Evolutionary conservation across 2,888 invertebrate species (phyloP).

Genomic region (Ypsolopha scabrella): DNA sequence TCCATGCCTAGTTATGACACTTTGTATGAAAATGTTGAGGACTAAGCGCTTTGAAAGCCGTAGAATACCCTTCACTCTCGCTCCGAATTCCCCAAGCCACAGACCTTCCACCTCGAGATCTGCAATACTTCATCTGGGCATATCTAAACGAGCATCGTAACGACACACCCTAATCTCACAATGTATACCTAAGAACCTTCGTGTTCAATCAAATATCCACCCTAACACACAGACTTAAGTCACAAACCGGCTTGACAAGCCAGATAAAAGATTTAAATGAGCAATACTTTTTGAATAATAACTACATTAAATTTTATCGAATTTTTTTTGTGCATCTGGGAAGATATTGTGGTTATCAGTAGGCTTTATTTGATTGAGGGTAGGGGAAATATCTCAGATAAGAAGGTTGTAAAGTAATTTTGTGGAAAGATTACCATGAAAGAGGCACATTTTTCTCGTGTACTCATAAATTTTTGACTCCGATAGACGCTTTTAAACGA

Average conservation of each 20-base stretch:
- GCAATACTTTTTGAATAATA: conserved; percentile 18
- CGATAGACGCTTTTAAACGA: no score
- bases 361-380: neutral
- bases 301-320: conserved; percentile 18
- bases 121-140: conserved; percentile 57
- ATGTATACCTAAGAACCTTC: conserved; percentile 26
- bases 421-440: no score
- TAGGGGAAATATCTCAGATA: neutral
- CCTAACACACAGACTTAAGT: conserved; percentile 5
- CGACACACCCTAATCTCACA: conserved; percentile 61
- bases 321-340: conserved; percentile 11
- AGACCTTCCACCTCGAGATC: conserved; percentile 39
- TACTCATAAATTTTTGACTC: no score
- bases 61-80: neutral
- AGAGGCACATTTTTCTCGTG: no score
- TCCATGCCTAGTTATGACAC: no score
- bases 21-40: no score
- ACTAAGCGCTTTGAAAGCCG: no score
- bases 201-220: conserved; percentile 7
- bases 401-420: no score
- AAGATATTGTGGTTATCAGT: conserved; percentile 1
- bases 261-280: conserved; percentile 13
- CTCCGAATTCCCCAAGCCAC: neutral
- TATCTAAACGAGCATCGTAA: conserved; percentile 69
- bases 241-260: conserved; percentile 4